A percentile compares a stretch with the other conserved stretches of the same genome.
Conservation (phyloP, 1,140 invertebrate species). For the Tenebrio molitor region DNA sequence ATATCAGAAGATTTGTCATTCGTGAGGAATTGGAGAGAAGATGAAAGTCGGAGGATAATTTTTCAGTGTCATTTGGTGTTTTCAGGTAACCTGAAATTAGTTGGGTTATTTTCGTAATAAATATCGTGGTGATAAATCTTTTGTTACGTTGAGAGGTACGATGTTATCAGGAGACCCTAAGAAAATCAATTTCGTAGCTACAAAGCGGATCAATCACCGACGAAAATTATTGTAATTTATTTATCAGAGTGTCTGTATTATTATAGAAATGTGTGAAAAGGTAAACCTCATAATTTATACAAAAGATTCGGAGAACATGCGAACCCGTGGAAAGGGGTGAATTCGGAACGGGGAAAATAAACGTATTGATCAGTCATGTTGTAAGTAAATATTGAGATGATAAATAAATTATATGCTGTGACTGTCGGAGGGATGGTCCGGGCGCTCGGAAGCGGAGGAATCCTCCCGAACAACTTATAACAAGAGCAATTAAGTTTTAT, state of each 20-base stretch:
- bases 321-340: constrained; percentile 1
- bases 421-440: constrained; percentile 27
- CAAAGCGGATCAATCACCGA: constrained; percentile 17
- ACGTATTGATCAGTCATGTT: constrained; percentile 15
- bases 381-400: constrained; percentile 17
- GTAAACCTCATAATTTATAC: constrained; percentile 9
- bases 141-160: constrained; percentile 35
- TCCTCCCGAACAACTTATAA: constrained; percentile 35
- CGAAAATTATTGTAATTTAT: constrained; percentile 36
- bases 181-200: constrained; percentile 28
- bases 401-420: no score
- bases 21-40: neutral
- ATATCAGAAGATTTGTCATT: neutral
- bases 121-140: constrained; percentile 33
- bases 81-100: constrained; percentile 36
- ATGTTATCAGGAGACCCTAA: constrained; percentile 15
- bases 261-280: constrained; percentile 20
- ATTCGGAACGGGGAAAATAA: neutral
- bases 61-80: constrained; percentile 26
- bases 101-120: constrained; percentile 38
- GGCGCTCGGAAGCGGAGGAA: constrained; percentile 21
- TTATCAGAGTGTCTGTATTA: constrained; percentile 8
- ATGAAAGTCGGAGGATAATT: constrained; percentile 9
- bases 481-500: constrained; percentile 43
- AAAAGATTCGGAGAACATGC: constrained; percentile 3